Evolutionary conservation across 2,797 vertebrate species (phyloP), one percentile per base, ranked within the genome.

Genomic region (Staurois parvus): DNA sequence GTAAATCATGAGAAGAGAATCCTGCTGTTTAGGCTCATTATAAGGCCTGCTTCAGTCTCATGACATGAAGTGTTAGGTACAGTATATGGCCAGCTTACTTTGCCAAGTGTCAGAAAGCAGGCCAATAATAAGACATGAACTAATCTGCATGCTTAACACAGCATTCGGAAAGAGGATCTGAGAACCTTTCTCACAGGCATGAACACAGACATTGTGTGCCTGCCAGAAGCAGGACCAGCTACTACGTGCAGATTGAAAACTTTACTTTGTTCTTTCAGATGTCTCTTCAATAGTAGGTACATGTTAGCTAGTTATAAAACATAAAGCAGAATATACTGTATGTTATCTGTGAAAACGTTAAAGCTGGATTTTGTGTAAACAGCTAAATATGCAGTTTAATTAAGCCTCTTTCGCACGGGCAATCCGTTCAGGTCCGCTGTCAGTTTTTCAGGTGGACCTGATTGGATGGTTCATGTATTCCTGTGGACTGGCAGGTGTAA

Each of bases 61-160:
- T 84, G 52, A 69, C 83, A 72, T 79, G 17, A 72, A 64, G 76
- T 78, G 34, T 34, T 62, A 56, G 45, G 56, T 74, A 79, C 34
- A 84, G 52, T 72, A 66, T 84, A 84, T 72, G 64, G 10, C 67
- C 64, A 9, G 76, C 73, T 86, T 86, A 72, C 37, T 12, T 68
- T 72, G 79, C 79, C 79, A 86, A 86, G 81, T 86, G 79, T 82
- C 52, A 82, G 69, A 59, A 81, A 70, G 29, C 45, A 15, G 72
- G 67, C 74, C 85, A 82, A 78, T 69, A 86, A 77, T 73, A 82
- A 82, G 79, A 76, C 84, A 76, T 70, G 73, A 32, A 81, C 79
- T 81, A 72, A 86, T 86, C 84, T 86, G 84, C 66, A 85, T 85
- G 72, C 84, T 75, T 81, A 85, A 28, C 78, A 62, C 72, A 37